Conservation (phyloP, 2,797 vertebrate species). For the Ptychobarbus kaznakovi region DNA sequence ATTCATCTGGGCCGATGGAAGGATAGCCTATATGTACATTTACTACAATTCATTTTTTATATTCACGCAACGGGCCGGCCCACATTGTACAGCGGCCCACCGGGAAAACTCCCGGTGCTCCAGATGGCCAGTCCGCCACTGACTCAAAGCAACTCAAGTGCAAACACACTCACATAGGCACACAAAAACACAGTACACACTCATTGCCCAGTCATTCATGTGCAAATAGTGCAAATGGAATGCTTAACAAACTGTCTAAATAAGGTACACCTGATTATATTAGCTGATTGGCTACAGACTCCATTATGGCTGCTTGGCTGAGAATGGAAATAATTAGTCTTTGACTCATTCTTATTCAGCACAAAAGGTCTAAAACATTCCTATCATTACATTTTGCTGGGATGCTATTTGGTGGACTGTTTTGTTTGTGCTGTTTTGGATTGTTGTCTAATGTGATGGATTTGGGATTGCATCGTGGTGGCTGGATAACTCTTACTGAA, state of each 20-base stretch:
- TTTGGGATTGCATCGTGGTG: conserved; percentile 17
- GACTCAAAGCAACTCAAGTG: conserved; percentile 36
- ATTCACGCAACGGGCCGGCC: too few relatives aligned
- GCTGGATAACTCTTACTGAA: conserved; percentile 11
- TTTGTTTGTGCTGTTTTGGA: conserved; percentile 17
- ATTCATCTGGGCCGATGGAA: too few relatives aligned
- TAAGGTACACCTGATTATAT: conserved; percentile 51
- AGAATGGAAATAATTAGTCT: conserved; percentile 47
- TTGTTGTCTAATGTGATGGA: conserved; percentile 17
- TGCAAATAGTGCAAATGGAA: conserved; percentile 47
- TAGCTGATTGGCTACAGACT: conserved; percentile 49
- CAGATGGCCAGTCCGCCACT: too few relatives aligned
- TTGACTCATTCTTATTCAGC: conserved; percentile 54
- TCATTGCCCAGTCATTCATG: conserved; percentile 49
- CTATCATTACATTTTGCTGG: conserved; percentile 38
- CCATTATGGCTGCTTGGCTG: conserved; percentile 54
- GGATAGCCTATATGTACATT: too few relatives aligned
- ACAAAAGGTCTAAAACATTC: conserved; percentile 40
- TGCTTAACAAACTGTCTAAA: conserved; percentile 54
- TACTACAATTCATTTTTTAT: too few relatives aligned
- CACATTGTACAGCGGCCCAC: too few relatives aligned
- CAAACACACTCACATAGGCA: conserved; percentile 31
- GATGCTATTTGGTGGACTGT: conserved; percentile 11
- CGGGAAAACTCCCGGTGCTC: too few relatives aligned
- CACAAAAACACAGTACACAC: conserved; percentile 12